Evolutionary conservation across 2,888 invertebrate genomes (phyloP), one percentile per base, ranked within the genome.

Genomic region (Tetranychus truncatus): DNA sequence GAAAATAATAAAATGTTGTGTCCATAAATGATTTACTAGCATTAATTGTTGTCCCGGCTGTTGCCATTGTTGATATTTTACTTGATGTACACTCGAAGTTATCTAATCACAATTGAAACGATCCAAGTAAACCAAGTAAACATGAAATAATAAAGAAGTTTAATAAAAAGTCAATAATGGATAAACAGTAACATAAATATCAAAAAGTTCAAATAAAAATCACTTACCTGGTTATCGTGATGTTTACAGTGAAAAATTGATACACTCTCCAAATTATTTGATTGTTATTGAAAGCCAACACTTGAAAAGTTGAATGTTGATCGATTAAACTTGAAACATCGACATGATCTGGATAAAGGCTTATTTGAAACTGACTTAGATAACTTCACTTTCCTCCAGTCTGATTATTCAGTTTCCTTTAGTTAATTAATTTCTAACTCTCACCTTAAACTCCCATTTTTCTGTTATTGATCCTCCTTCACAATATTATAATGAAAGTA

Each of bases 1-100:
- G 69, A 69, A 69, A 69, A 69, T 69, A 69, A 21, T 69, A 69
- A 20, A 69, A 24, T 11, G 69, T 69, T 11, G 69, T 69, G 21
- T 69, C 69, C 69, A 69, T 69, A 20, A 69, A 24, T 20, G 69
- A 69, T 69, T 69, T 69, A 24, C 21, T 69, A 24, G 20, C 69
- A 69, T 69, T 69, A 9, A 24, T 24, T 69, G 69, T 24, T 11
- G 69, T 69, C 11, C 20, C 21, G n/a, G 69, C 2, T 55, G 11
- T 15, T 15, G 15, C 55, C 55, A 55, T 55, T 55, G 34, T 34
- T 34, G 5, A 34, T 34, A 34, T 34, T 34, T 34, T 34, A 34
- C 34, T 34, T 34, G 34, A 34, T 34, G 34, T 34, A 34, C 34
- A 34, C 34, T 34, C 3, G 1, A 34, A 34, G 34, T 4, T 34